Evolutionary conservation across 2,888 invertebrate species (phyloP).

Genomic region (Syrphus vitripennis): DNA sequence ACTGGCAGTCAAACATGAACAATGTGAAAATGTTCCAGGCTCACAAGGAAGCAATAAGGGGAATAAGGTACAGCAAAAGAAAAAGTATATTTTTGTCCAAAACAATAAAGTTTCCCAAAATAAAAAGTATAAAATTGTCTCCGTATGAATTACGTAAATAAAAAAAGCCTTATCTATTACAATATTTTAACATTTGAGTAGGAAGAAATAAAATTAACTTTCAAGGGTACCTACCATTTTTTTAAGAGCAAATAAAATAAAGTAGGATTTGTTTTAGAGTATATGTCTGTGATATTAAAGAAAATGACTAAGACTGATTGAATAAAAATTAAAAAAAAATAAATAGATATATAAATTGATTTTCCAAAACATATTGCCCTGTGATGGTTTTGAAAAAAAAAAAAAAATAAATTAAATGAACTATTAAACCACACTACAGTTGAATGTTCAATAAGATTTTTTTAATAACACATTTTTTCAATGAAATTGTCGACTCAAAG

Average conservation of each 20-base stretch:
- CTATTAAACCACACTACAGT: slow-evolving; percentile 15
- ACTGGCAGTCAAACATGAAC: slow-evolving; percentile 99
- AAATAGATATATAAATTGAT: slow-evolving; percentile 13
- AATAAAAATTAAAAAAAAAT: slow-evolving; percentile 46
- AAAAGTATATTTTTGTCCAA: slow-evolving; percentile 73
- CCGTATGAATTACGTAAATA: slow-evolving; percentile 13
- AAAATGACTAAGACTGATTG: slow-evolving; percentile 61
- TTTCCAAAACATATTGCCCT: neutral
- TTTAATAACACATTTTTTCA: slow-evolving; percentile 67
- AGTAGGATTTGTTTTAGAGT: slow-evolving; percentile 5
- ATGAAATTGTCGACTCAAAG: slow-evolving; percentile 55
- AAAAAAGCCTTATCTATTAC: neutral
- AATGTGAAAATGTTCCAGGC: slow-evolving; percentile 99
- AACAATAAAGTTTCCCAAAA: slow-evolving; percentile 60
- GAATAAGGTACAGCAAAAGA: slow-evolving; percentile 91
- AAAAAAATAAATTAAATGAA: slow-evolving; percentile 58
- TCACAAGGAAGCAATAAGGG: slow-evolving; percentile 99
- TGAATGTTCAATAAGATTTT: slow-evolving; percentile 9
- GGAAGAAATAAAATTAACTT: slow-evolving; percentile 34
- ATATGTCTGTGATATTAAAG: slow-evolving; percentile 55
- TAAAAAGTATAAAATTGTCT: slow-evolving; percentile 30
- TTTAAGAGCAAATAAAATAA: neutral
- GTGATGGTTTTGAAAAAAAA: slow-evolving; percentile 30
- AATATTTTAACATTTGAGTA: slow-evolving; percentile 23
- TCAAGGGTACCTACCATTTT: slow-evolving; percentile 1